phyloP scores from a whole-genome alignment of 1,140 invertebrate species.

The Temnothorax longispinosus region DNA sequence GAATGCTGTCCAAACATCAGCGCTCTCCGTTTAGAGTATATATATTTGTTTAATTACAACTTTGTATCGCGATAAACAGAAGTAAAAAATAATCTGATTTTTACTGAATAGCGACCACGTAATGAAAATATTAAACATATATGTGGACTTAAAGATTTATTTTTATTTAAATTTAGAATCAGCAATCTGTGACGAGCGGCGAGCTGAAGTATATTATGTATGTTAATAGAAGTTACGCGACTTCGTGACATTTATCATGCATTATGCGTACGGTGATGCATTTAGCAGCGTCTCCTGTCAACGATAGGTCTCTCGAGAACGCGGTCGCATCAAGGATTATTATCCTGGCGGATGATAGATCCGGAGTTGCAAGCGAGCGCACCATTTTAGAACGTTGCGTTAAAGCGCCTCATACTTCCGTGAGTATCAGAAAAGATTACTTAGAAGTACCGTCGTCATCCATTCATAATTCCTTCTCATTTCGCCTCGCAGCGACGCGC shows the following conservation, averaged over 20 bases:
- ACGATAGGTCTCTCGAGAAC: conserved; percentile 25
- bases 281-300: conserved; percentile 10
- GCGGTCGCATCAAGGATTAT: conserved; percentile 16
- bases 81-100: background rate
- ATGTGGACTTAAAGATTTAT: background rate
- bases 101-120: background rate
- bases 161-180: background rate
- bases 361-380: background rate
- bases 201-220: background rate
- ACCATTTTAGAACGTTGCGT: background rate
- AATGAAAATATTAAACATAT: background rate
- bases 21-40: background rate
- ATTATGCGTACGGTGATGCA: conserved; percentile 8
- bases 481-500: conserved; percentile 1
- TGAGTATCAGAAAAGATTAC: conserved; percentile 47
- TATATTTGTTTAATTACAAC: conserved; percentile 1
- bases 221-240: conserved; percentile 18
- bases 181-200: background rate
- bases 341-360: conserved; percentile 8
- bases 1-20: conserved; percentile 10
- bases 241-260: background rate
- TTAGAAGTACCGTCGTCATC: conserved; percentile 8
- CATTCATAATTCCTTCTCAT: conserved; percentile 62
- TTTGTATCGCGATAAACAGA: background rate
- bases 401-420: conserved; percentile 3